Conservation (phyloP, 1,140 invertebrate genomes). For the Drosophila jambulina region DNA sequence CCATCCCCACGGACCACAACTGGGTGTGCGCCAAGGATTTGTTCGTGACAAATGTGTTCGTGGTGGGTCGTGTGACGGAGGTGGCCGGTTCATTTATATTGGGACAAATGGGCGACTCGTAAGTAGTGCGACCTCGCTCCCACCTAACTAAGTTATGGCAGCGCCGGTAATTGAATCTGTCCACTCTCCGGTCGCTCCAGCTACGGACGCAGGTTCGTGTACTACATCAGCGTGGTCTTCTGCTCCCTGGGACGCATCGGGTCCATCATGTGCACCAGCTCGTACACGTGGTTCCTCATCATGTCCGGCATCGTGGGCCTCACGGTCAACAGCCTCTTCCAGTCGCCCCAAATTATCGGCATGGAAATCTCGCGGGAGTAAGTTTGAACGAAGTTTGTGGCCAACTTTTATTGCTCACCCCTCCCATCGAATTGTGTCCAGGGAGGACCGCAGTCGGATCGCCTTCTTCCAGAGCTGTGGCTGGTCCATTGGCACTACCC, state of each 20-base stretch:
- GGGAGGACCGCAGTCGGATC: slow-evolving; percentile 85
- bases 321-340: slow-evolving; percentile 85
- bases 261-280: slow-evolving; percentile 84
- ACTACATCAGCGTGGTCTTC: slow-evolving; percentile 85
- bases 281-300: slow-evolving; percentile 85
- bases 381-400: slow-evolving; percentile 62
- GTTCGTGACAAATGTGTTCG: slow-evolving; percentile 86
- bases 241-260: slow-evolving; percentile 84
- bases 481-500: slow-evolving; percentile 86
- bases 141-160: slow-evolving; percentile 62
- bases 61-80: slow-evolving; percentile 86
- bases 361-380: slow-evolving; percentile 85
- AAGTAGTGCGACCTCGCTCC: slow-evolving; percentile 65
- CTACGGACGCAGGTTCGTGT: slow-evolving; percentile 85
- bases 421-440: slow-evolving; percentile 33
- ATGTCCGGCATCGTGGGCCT: slow-evolving; percentile 85
- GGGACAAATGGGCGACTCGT: slow-evolving; percentile 87
- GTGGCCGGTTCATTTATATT: slow-evolving; percentile 86
- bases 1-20: slow-evolving; percentile 85
- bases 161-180: slow-evolving; percentile 72
- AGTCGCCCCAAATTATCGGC: slow-evolving; percentile 86
- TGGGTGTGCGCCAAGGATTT: slow-evolving; percentile 87
- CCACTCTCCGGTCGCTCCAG: slow-evolving; percentile 68
- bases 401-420: slow-evolving; percentile 48
- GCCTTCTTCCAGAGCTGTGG: slow-evolving; percentile 85